A percentile compares a stretch with the other conserved stretches of the same genome.
Evolutionary conservation across 2,113 vertebrate genomes (phyloP).

Genomic region (Philantomba maxwellii): DNA sequence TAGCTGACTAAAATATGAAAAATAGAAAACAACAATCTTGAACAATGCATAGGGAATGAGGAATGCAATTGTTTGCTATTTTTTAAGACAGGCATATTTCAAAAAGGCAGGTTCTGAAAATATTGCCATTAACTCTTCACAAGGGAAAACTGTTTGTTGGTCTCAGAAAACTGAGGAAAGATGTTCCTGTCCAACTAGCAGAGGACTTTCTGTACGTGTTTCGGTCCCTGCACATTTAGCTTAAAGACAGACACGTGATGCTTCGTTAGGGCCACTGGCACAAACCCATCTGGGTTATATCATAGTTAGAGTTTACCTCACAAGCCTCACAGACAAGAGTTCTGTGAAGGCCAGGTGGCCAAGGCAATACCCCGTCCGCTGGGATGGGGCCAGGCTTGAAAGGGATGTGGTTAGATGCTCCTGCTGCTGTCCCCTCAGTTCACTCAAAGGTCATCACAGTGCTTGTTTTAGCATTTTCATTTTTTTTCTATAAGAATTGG

Average conservation of each 20-base stretch:
- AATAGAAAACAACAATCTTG: background rate
- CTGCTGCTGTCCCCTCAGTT: background rate
- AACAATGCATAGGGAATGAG: background rate
- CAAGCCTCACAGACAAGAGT: conserved; percentile 66
- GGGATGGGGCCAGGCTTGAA: background rate
- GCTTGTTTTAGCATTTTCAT: conserved; percentile 49
- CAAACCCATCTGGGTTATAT: conserved; percentile 76
- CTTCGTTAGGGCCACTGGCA: conserved; percentile 70
- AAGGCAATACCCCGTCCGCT: background rate
- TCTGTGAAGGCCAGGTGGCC: conserved; percentile 3
- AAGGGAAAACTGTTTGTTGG: conserved; percentile 27
- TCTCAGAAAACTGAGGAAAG: background rate
- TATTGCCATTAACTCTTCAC: conserved; percentile 55
- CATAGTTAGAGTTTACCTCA: conserved; percentile 65
- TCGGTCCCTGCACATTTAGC: conserved; percentile 37
- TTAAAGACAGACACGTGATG: conserved; percentile 65
- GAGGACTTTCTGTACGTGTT: conserved; percentile 38
- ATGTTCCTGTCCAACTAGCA: background rate
- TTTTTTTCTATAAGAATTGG: background rate
- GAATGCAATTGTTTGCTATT: background rate
- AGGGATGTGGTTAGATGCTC: background rate
- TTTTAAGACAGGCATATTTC: background rate
- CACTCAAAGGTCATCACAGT: background rate
- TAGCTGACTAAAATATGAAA: background rate
- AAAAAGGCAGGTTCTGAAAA: conserved; percentile 47